These are phyloP conservation scores for Sinotaia quadrata DNA, from an alignment of 2,888 invertebrate species.

Conservation along the genomic window DNA sequence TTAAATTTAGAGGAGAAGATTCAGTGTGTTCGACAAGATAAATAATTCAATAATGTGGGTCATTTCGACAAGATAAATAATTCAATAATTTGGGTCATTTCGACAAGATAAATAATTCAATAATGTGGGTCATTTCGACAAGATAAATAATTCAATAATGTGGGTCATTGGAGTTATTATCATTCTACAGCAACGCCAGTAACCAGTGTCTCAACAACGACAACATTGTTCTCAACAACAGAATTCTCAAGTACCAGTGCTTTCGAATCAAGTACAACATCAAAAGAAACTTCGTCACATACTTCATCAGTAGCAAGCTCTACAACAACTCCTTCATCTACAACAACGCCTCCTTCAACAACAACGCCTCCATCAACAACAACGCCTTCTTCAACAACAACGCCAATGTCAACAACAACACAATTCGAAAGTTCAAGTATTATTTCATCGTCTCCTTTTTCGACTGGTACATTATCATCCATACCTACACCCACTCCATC, in stretches of 20 bases:
- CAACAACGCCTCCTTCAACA: constrained; percentile 6
- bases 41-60: too few relatives aligned
- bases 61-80: too few relatives aligned
- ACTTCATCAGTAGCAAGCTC: constrained; percentile 1
- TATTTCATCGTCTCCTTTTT: too few relatives aligned
- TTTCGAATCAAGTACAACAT: background rate
- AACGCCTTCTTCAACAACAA: background rate
- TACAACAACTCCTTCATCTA: background rate
- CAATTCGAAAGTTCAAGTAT: too few relatives aligned
- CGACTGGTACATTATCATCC: background rate
- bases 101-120: too few relatives aligned
- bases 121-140: too few relatives aligned
- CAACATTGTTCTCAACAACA: background rate
- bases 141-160: too few relatives aligned
- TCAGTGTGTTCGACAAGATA: too few relatives aligned
- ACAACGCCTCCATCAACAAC: background rate
- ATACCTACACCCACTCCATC: background rate
- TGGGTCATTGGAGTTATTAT: too few relatives aligned
- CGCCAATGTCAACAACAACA: too few relatives aligned
- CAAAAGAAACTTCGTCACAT: background rate
- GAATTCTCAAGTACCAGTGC: background rate
- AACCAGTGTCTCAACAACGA: background rate
- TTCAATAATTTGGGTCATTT: too few relatives aligned
- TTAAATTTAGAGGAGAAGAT: too few relatives aligned
- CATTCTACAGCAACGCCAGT: background rate